Conservation (phyloP, 2,888 invertebrate species). For the Caenorhabditis sp. region DNA sequence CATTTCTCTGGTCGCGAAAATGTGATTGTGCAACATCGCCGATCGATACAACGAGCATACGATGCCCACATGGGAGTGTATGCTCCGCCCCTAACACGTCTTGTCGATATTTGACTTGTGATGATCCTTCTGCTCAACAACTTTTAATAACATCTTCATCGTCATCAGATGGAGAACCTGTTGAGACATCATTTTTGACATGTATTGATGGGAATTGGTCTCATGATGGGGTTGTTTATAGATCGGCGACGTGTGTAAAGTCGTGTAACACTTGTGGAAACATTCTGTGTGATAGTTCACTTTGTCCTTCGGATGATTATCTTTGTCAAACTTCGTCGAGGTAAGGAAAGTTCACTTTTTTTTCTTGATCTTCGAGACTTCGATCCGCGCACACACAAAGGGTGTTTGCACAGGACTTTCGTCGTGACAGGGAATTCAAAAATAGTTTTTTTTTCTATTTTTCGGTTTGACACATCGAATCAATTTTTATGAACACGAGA, state of each 20-base stretch:
- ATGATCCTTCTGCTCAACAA: not conserved
- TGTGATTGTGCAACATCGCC: not conserved
- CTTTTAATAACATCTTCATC: no score
- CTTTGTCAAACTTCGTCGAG: conserved; percentile 3
- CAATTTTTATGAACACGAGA: no score
- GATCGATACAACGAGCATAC: not conserved
- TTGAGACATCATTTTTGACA: not conserved
- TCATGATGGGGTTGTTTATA: not conserved
- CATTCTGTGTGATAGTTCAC: not conserved
- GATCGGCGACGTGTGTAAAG: not conserved
- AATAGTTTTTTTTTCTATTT: no score
- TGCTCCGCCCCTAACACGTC: not conserved
- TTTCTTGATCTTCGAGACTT: not conserved
- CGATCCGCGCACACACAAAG: no score
- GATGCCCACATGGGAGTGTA: conserved; percentile 3
- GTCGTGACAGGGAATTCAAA: no score
- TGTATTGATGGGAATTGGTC: not conserved
- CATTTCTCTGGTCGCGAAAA: not conserved
- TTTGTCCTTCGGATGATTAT: conserved; percentile 5
- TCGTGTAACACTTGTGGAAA: conserved; percentile 4
- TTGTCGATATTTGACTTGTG: conserved; percentile 2
- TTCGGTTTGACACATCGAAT: no score
- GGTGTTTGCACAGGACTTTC: no score
- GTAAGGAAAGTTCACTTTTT: not conserved
- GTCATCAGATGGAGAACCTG: not conserved